A percentile compares a stretch with the other conserved stretches of the same genome.
These are phyloP conservation scores for Hylaeus volcanicus DNA, from an alignment of 1,140 invertebrate species.

Conservation along the genomic window DNA sequence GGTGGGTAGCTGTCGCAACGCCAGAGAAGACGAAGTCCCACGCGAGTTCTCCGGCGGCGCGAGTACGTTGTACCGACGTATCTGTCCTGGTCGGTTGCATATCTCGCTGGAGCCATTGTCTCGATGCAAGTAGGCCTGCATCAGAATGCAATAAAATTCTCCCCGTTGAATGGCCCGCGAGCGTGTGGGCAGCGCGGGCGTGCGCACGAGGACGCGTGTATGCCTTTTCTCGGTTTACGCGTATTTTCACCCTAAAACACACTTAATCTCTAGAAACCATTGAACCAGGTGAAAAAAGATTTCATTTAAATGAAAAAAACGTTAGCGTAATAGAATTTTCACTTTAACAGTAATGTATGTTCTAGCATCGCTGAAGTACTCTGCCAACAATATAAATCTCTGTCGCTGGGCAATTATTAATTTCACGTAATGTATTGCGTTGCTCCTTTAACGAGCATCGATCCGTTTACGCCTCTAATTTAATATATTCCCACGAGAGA, in stretches of 20 bases:
- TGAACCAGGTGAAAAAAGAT: too few species aligned
- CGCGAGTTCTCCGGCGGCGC: conserved; percentile 39
- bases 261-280: too few species aligned
- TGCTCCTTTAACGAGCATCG: neutral
- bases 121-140: conserved; percentile 56
- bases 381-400: too few species aligned
- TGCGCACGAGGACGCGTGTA: conserved; percentile 11
- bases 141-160: conserved; percentile 60
- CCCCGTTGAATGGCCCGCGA: neutral
- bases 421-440: neutral
- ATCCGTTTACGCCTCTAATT: conserved; percentile 43
- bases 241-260: neutral
- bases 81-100: conserved; percentile 57
- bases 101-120: conserved; percentile 54
- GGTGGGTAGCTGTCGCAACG: conserved; percentile 55
- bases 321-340: too few species aligned
- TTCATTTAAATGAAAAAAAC: too few species aligned
- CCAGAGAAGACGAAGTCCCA: conserved; percentile 59
- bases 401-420: neutral
- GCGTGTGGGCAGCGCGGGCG: conserved; percentile 19
- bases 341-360: too few species aligned
- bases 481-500: conserved; percentile 39
- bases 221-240: neutral
- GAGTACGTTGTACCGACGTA: conserved; percentile 56
- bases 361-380: too few species aligned